These are phyloP conservation scores for Tauraco erythrolophus DNA, from an alignment of 2,113 vertebrate genomes.

Conservation along the genomic window DNA sequence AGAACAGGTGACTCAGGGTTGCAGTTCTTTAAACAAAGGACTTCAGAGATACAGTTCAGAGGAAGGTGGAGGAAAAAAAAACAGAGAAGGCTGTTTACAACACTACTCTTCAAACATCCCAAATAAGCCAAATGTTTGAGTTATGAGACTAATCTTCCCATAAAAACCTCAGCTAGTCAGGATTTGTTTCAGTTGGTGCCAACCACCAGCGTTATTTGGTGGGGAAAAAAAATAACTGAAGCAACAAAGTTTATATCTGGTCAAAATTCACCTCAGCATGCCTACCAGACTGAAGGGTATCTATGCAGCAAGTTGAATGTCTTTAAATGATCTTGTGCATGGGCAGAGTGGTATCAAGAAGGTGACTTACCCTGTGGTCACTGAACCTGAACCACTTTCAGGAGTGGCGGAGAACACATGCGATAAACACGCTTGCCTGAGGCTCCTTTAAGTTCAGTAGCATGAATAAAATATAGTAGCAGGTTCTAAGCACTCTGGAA, in stretches of 20 bases:
- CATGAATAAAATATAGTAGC: background rate
- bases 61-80: background rate
- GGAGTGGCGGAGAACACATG: background rate
- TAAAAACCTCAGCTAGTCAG: background rate
- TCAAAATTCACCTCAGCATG: background rate
- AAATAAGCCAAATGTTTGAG: background rate
- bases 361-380: background rate
- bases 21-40: background rate
- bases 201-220: fast-evolving
- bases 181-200: background rate
- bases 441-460: background rate
- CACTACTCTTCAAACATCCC: background rate
- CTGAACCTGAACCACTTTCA: background rate
- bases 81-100: background rate
- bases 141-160: background rate
- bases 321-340: background rate
- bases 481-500: background rate
- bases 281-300: background rate
- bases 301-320: background rate
- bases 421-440: background rate
- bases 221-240: background rate
- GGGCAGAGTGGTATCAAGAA: background rate
- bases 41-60: background rate
- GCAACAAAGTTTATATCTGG: background rate
- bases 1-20: background rate